phyloP scores from a whole-genome alignment of 2,797 vertebrate genomes.

The Sebastes matsubarae region DNA sequence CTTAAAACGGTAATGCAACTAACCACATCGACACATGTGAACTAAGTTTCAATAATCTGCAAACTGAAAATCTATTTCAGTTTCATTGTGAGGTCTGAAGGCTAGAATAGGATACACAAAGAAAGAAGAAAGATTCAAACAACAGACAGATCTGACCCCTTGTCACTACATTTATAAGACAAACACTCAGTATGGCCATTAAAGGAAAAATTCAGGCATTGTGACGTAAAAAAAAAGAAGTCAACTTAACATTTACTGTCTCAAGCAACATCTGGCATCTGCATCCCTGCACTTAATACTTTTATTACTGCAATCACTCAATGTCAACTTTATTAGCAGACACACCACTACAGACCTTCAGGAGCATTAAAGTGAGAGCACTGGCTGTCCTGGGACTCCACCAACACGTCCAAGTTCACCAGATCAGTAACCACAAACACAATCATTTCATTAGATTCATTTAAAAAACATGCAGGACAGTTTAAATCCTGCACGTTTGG shows the following conservation, averaged over 20 bases:
- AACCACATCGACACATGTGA: background rate
- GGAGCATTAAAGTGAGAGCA: conserved; percentile 4
- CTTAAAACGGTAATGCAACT: background rate
- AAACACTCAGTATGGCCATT: background rate
- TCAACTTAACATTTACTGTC: conserved; percentile 3
- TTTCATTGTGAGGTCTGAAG: background rate
- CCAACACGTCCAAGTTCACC: background rate
- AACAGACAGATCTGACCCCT: background rate
- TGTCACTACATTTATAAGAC: background rate
- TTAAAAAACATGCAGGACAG: background rate
- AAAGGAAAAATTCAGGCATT: background rate
- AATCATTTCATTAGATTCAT: background rate
- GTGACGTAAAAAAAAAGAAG: background rate
- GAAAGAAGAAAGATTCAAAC: background rate
- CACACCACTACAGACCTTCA: background rate
- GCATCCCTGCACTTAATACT: conserved; percentile 4
- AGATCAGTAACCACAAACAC: conserved; percentile 7
- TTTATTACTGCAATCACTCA: conserved; percentile 42
- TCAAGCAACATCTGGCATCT: conserved; percentile 36
- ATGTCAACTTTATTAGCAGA: conserved; percentile 37
- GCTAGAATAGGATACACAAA: background rate
- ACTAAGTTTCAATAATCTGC: background rate
- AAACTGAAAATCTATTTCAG: background rate
- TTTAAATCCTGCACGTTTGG: background rate
- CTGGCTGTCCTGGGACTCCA: background rate